Evolutionary conservation across 2,797 vertebrate genomes (phyloP), one percentile per base, ranked within the genome.

Genomic region (Sebastes jordani): DNA sequence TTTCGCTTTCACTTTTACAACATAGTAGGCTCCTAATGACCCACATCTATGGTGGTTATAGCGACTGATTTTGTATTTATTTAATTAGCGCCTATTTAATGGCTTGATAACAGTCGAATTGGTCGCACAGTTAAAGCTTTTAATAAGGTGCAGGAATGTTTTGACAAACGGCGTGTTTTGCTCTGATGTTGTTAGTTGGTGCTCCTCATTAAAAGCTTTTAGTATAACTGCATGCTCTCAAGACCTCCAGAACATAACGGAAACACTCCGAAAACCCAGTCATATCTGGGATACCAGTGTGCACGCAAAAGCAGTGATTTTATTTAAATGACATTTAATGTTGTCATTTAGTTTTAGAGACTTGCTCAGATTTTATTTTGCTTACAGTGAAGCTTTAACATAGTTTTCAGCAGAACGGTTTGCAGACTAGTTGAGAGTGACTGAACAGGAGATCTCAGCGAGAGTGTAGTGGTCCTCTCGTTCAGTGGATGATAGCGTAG

Each of bases 401-500:
- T 29, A 38, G 42, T 74, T 71, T 83, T 36, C 49, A 52, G 25
- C 22, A 61, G 63, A 83, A 36, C 1, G 25, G 5, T 75, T 71
- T 69, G 34, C 74, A 77, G 76, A 78, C 79, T 54, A 63, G 61
- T 49, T 81, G 77, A 68, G 67, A 71, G 64, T 20, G 73, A 87
- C 72, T 75, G 78, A 82, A 73, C 63, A 71, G 74, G 18, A 86
- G 80, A 86, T 75, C 87, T 82, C 70, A 81, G 73, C 4, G 20
- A 82, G 76, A 70, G 78, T 85, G 61, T 25, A 74, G 81, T 56
- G 73, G 74, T 89, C 64, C 73, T 83, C 62, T 72, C 62, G 22
- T 72, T 69, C 84, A 83, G 85, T 74, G 90, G 86, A 94, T 94
- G 92, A 92, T 93, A 89, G 89, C 36, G 18, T 74, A 92, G 91